Base-by-base conservation (phyloP, 2,888 invertebrate genomes). In the Acleris laterana region DNA sequence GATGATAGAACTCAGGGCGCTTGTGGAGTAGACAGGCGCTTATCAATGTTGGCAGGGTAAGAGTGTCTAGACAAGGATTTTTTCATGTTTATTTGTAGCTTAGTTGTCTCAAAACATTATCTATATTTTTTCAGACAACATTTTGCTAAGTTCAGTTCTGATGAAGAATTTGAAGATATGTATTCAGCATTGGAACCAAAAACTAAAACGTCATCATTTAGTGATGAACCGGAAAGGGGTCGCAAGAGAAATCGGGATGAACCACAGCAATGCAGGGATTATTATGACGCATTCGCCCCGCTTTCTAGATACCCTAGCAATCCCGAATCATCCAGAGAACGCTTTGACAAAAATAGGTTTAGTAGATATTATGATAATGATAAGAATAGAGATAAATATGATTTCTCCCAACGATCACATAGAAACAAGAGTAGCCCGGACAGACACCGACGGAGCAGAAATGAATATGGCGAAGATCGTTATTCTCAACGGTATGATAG, bases 101-200 rank as follows among this genome's bases (percentile, higher is more conserved):
- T 25, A 0, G 38, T 38, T 0, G 32, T 32, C 3, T 32, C 11
- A 32, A 32, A 38, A 38, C 4, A 38, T 38, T 38, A 13, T 38
- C 13, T 3, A 38, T 13, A 38, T 38, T 38, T 52, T 66, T 62
- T 42, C 64, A 68, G 64, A 16, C 65, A 73, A 46, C 65, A 71
- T 38, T 70, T 68, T 6, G 67, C 70, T 11, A 79, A 73, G 66
- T 79, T 80, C 63, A 85, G 83, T 76, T 80, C 85, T 25, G 86
- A 88, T 74, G 88, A 88, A 69, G 88, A 87, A 70, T 71, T 62
- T 68, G 76, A 82, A 65, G 68, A 71, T 50, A 62, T 68, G 55
- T 69, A 50, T 32, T 67, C 62, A 49, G 70, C 70, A 63, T 50
- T 65, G 60, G 63, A 65, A 53, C 20, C 56, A 19, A 69, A 72